These are phyloP conservation scores for Sinella curviseta DNA, from an alignment of 1,140 invertebrate genomes.

Conservation along the genomic window DNA sequence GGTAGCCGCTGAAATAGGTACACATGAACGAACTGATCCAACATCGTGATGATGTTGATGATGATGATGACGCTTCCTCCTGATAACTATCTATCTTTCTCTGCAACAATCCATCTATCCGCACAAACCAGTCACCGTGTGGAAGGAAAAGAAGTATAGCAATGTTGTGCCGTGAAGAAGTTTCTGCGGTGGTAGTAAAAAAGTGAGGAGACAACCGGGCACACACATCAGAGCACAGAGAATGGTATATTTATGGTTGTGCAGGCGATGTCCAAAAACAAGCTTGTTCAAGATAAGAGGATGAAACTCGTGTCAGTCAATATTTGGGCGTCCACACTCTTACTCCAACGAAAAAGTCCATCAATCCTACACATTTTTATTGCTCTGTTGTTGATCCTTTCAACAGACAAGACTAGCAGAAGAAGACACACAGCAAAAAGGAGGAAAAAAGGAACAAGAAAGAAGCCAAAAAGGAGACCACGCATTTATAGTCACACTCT, in stretches of 20 bases:
- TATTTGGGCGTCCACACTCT: constrained; percentile 9
- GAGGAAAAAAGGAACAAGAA: not conserved
- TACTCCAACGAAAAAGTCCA: constrained; percentile 7
- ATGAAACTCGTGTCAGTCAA: constrained; percentile 24
- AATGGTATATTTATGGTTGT: not conserved
- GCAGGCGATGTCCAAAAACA: not conserved
- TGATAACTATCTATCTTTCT: constrained; percentile 12
- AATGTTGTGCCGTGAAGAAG: not conserved
- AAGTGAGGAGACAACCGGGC: not conserved
- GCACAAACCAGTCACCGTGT: not conserved
- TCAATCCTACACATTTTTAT: constrained; percentile 20
- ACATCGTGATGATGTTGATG: not conserved
- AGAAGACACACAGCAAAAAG: not conserved
- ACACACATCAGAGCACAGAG: not conserved
- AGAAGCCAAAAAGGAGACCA: not conserved
- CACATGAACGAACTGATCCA: not conserved
- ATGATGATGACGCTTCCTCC: not conserved
- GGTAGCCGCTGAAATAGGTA: not conserved
- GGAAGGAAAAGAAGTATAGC: no score
- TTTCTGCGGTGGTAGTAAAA: not conserved
- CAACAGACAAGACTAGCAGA: not conserved
- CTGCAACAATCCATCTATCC: not conserved
- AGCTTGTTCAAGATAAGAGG: constrained; percentile 12
- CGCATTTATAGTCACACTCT: not conserved
- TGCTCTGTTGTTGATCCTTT: constrained; percentile 14